phyloP scores from a whole-genome alignment of 2,888 invertebrate species.

The Leptinotarsa tumamoca region DNA sequence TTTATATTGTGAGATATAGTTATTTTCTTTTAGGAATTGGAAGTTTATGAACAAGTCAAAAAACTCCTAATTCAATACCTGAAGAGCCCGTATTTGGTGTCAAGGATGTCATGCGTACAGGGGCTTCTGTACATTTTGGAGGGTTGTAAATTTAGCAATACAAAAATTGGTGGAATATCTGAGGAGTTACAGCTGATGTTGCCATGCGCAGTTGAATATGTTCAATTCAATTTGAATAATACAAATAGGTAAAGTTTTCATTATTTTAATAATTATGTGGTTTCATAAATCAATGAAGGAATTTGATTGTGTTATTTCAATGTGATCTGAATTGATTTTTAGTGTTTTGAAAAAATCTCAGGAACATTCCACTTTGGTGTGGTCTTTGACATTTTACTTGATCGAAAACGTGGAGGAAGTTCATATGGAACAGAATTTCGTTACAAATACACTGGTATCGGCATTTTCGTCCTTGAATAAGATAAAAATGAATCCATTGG shows the following conservation, averaged over 20 bases:
- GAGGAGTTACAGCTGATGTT: conserved; percentile 69
- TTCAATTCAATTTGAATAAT: conserved; percentile 67
- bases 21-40: conserved; percentile 67
- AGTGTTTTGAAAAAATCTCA: conserved; percentile 65
- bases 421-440: conserved; percentile 71
- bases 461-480: conserved; percentile 59
- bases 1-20: neutral
- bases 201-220: conserved; percentile 69
- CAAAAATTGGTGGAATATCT: conserved; percentile 65
- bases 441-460: conserved; percentile 71
- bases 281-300: neutral
- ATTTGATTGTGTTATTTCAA: too few relatives aligned
- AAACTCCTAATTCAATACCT: conserved; percentile 73
- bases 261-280: neutral
- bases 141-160: conserved; percentile 67
- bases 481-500: conserved; percentile 35
- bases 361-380: conserved; percentile 77
- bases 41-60: conserved; percentile 72
- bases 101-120: conserved; percentile 74
- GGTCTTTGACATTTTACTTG: conserved; percentile 81
- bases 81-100: conserved; percentile 73
- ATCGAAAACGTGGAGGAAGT: conserved; percentile 79
- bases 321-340: conserved; percentile 36
- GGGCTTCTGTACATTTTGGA: conserved; percentile 77
- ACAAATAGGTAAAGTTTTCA: conserved; percentile 59